Evolutionary conservation across 2,888 invertebrate genomes (phyloP).

Genomic region (Lumbricus terrestris): DNA sequence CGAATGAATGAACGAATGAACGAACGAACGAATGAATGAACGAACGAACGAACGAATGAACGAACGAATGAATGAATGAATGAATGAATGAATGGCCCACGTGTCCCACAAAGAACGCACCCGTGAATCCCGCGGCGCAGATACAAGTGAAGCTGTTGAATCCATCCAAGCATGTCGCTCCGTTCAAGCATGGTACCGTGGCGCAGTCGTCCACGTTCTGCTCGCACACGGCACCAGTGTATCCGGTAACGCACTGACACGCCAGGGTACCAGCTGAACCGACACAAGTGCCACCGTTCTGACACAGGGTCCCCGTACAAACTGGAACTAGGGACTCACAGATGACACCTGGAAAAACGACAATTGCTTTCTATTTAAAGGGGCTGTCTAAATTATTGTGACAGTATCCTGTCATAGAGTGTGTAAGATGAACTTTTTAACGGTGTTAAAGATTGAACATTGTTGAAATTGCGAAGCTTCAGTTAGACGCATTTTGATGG

Average conservation of each 20-base stretch:
- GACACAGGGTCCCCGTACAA: constrained; percentile 36
- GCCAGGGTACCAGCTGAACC: not conserved
- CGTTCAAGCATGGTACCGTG: constrained; percentile 25
- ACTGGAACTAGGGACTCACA: constrained; percentile 39
- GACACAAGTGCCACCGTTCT: constrained; percentile 41
- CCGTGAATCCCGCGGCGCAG: constrained; percentile 44
- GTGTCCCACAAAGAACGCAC: constrained; percentile 60
- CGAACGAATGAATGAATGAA: too few relatives aligned
- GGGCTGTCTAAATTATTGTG: too few relatives aligned
- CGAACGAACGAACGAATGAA: too few relatives aligned
- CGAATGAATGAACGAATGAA: too few relatives aligned
- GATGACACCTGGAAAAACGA: constrained; percentile 11
- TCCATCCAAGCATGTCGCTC: constrained; percentile 85
- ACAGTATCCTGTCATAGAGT: too few relatives aligned
- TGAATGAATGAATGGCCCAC: too few relatives aligned
- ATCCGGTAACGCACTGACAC: constrained; percentile 42
- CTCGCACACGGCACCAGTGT: constrained; percentile 37
- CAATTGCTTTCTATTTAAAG: too few relatives aligned
- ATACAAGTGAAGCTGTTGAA: constrained; percentile 63
- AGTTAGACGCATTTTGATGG: too few relatives aligned
- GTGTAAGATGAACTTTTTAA: too few relatives aligned
- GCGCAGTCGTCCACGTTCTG: constrained; percentile 40
- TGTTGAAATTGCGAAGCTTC: too few relatives aligned
- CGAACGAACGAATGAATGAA: too few relatives aligned
- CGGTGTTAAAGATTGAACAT: too few relatives aligned